Base-by-base conservation (phyloP, 2,797 vertebrate species). In the Telmatherina bonti region DNA sequence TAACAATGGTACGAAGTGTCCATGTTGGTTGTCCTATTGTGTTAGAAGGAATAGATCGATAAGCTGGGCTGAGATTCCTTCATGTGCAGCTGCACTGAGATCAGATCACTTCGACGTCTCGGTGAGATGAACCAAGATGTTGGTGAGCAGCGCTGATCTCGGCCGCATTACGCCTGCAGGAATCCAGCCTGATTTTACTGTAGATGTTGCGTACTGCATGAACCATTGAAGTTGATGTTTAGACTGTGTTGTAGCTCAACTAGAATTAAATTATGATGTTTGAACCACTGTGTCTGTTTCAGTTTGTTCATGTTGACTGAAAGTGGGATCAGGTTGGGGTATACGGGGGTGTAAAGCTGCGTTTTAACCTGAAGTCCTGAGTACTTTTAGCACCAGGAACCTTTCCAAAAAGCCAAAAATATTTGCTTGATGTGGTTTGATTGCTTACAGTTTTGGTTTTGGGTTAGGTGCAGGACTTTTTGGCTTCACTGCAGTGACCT, bases 121-220 rank as follows among this genome's bases (percentile, higher is more conserved):
- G 11, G 33, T 11, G 11, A 8, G 33, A 35, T 11, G 11, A 35
- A 36, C 35, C 4, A 13, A 12, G 35, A 36, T 15, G 35, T 11
- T 36, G 11, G 41, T 15, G 41, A 43, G 16, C n/a, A 1, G 49
- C 43, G 3, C 5, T 5, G 0, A 36, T 36, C 62, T 20, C 29
- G 1, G 61, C 22, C 36, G 18, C 0, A 57, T 20, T 49, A 47
- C 7, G 53, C 20, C 47, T 27, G 71, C 5, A 56, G 71, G 78
- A 53, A 12, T n/a, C 38, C 29, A 0, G 61, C 61, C 90, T 76
- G 76, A 74, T 91, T 81, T 92, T 77, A 84, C 89, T 95, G 92
- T 96, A 96, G 94, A 94, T 94, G 95, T 94, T 95, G 94, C 93
- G 92, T 96, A 94, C 93, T 90, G 97, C 97, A 99, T 98, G 97